Conservation (phyloP, 2,113 vertebrate species). For the Castor canadensis region DNA sequence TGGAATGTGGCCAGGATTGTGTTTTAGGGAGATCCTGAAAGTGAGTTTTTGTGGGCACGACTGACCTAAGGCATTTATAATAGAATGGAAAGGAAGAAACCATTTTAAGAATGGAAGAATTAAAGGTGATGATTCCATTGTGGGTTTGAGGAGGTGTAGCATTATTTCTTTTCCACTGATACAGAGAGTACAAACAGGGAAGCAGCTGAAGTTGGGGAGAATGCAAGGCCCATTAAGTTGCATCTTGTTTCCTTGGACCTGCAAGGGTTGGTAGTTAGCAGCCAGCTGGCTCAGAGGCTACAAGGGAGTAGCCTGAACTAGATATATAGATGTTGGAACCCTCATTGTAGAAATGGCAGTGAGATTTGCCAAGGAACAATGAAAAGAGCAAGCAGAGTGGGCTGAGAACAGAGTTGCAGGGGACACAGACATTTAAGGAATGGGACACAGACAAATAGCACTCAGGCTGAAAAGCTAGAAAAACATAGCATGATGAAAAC, state of each 20-base stretch:
- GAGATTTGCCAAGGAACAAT: neutral
- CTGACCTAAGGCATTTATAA: neutral
- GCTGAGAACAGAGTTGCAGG: neutral
- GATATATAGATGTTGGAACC: neutral
- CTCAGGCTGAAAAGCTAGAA: neutral
- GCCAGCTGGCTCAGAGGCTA: neutral
- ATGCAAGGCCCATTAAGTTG: neutral
- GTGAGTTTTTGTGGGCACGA: neutral
- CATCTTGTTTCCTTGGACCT: neutral
- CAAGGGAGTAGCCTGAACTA: fast-evolving
- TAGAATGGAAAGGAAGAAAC: neutral
- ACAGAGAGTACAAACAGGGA: neutral
- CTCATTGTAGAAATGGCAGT: neutral
- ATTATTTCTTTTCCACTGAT: neutral
- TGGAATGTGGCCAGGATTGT: neutral
- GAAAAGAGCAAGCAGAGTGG: neutral
- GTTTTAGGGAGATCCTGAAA: neutral
- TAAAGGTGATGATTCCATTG: neutral
- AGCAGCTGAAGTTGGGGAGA: neutral
- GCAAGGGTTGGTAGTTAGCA: fast-evolving
- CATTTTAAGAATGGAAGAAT: neutral
- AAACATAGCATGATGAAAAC: neutral
- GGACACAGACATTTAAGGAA: fast-evolving
- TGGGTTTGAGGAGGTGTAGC: neutral
- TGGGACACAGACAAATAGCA: neutral